These are phyloP conservation scores for Celastrina argiolus DNA, from an alignment of 2,888 invertebrate genomes.

Conservation along the genomic window DNA sequence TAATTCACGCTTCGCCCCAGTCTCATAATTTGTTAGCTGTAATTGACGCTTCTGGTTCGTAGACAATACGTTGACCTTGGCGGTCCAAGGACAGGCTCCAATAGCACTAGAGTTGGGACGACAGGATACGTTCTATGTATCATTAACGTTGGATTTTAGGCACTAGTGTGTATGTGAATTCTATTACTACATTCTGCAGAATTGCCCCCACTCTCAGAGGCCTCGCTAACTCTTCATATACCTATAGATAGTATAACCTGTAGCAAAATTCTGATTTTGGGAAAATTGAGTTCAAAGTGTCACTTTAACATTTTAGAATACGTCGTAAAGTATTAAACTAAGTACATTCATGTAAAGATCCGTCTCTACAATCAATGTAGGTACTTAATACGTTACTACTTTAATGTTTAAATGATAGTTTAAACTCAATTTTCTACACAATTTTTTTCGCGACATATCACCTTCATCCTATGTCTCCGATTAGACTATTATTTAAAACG, in stretches of 20 bases:
- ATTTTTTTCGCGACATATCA: too few relatives aligned
- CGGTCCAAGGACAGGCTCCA: neutral
- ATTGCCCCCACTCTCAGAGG: neutral
- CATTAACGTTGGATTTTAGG: neutral
- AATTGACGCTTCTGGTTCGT: conserved; percentile 9
- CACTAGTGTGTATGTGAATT: neutral
- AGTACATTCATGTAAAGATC: too few relatives aligned
- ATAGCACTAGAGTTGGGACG: neutral
- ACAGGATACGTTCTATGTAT: neutral
- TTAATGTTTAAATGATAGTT: too few relatives aligned
- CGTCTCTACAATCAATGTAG: too few relatives aligned
- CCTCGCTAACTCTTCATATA: neutral
- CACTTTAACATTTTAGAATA: too few relatives aligned
- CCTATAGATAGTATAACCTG: neutral
- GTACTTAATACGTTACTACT: too few relatives aligned
- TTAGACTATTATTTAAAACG: too few relatives aligned
- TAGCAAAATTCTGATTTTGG: too few relatives aligned
- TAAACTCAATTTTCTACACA: too few relatives aligned
- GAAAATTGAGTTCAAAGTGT: too few relatives aligned
- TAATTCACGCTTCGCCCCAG: neutral
- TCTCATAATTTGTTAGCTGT: neutral
- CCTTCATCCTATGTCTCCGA: too few relatives aligned
- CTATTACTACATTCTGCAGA: neutral
- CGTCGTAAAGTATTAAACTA: too few relatives aligned
- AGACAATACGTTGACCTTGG: conserved; percentile 1